phyloP scores from a whole-genome alignment of 2,888 invertebrate genomes.

The Blastobasis adustella region DNA sequence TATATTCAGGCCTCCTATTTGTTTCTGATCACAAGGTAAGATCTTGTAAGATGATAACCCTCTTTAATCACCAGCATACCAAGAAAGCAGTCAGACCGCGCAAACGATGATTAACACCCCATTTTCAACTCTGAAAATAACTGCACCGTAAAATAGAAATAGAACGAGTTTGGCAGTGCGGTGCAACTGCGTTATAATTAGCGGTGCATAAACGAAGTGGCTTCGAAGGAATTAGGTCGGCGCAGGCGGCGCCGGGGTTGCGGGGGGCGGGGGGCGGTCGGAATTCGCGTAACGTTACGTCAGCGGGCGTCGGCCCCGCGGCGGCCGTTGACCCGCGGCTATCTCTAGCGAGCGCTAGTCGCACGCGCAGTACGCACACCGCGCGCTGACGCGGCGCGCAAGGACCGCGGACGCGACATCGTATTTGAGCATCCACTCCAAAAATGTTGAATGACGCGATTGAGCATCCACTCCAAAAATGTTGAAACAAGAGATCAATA shows the following conservation, averaged over 20 bases:
- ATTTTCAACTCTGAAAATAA: constrained; percentile 31
- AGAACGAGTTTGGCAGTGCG: constrained; percentile 54
- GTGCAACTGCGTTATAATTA: constrained; percentile 57
- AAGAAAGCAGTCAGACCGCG: no score
- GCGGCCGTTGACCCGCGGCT: constrained; percentile 68
- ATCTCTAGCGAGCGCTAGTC: constrained; percentile 61
- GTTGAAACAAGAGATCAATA: no score
- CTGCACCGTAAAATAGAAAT: constrained; percentile 47
- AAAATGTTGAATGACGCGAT: no score
- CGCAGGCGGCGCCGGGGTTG: constrained; percentile 29
- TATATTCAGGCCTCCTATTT: no score
- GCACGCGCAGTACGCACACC: constrained; percentile 50
- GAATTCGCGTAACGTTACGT: constrained; percentile 74
- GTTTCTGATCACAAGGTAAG: no score
- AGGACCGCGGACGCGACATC: no score
- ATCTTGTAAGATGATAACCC: no score
- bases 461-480: no score
- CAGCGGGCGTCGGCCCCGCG: constrained; percentile 69
- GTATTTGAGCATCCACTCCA: no score
- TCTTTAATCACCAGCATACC: no score
- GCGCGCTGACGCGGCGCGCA: neutral
- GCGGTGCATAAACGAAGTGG: constrained; percentile 67
- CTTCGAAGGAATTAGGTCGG: constrained; percentile 71
- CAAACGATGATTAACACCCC: neutral
- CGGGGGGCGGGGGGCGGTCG: constrained; percentile 38